Base-by-base conservation (phyloP, 53 echinoderm and acorn worm species). In the Crossaster papposus region DNA sequence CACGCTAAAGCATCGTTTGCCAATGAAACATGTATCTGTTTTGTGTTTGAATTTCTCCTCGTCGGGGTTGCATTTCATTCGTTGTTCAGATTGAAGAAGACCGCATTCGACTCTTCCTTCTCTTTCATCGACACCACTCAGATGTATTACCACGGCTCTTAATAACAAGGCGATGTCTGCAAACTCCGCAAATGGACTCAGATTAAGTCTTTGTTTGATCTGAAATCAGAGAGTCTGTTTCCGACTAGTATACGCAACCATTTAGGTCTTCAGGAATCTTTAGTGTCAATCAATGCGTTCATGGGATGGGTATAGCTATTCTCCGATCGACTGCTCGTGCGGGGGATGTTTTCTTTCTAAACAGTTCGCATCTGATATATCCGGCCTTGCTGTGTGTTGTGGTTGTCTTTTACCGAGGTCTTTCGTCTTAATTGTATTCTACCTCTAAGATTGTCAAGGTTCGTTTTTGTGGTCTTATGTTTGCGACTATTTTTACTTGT, bases 291-390 rank as follows among this genome's bases (percentile, higher is more conserved):
- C 11, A 4, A 28, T 26, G 2, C 28, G 9, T 4, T 10, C 28
- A 23, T 28, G 28, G 22, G 68, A 68, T 26, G 68, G 28, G 68
- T 12, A n/a, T n/a, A 68, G 28, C 28, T 4, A n/a, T 11, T 68
- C 28, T 23, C 22, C 24, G 28, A 11, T 68, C 24, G 28, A 11
- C 68, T 28, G 22, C n/a, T 10, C 3, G 5, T 28, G 28, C n/a
- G 5, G n/a, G n/a, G n/a, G 68, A 23, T 68, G 68, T 68, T 68
- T 68, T 26, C 68, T 68, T 68, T 68, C n/a, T 68, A 68, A 68
- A 68, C 68, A 68, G 23, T 28, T 68, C 68, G 68, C 68, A 26
- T n/a, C 68, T n/a, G 58, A 58, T 58, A 14, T 58, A 14, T 58
- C 17, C 58, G 58, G 3, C 58, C 58, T 58, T 11, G 15, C 58